Percentiles rank a stretch among this genome's conserved stretches.
phyloP scores from a whole-genome alignment of 1,140 invertebrate species.

The Macrobrachium rosenbergii region DNA sequence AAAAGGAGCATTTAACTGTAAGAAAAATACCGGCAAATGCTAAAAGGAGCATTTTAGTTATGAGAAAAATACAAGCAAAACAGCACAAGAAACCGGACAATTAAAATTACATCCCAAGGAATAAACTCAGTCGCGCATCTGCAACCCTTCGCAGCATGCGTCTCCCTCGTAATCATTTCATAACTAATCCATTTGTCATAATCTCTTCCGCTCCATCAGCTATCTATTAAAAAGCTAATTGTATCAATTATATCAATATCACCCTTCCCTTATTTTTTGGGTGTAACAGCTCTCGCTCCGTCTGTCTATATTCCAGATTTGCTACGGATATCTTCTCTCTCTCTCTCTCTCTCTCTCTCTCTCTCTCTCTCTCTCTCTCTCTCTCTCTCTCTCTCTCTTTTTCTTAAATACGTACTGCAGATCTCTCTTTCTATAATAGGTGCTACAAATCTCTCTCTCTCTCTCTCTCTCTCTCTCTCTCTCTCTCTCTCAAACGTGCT shows the following conservation, averaged over 20 bases:
- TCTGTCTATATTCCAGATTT: slow-evolving; percentile 2
- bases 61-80: too few species aligned
- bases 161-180: not conserved
- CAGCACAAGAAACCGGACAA: too few species aligned
- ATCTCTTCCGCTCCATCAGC: too few species aligned
- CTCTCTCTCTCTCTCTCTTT: slow-evolving; percentile 6
- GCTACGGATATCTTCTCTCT: slow-evolving; percentile 1
- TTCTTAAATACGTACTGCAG: not conserved
- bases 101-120: too few species aligned
- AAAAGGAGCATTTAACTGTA: too few species aligned
- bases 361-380: slow-evolving; percentile 17
- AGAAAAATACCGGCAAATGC: too few species aligned
- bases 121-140: too few species aligned
- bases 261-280: not conserved
- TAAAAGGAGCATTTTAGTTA: too few species aligned
- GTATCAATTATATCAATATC: not conserved
- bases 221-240: not conserved
- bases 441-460: slow-evolving; percentile 17
- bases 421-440: not conserved
- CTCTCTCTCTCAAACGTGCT: not conserved
- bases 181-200: not conserved
- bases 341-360: not conserved
- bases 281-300: not conserved
- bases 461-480: slow-evolving; percentile 12
- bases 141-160: too few species aligned